Evolutionary conservation across 2,888 invertebrate genomes (phyloP), one percentile per base, ranked within the genome.

Genomic region (Rhagonycha lutea): DNA sequence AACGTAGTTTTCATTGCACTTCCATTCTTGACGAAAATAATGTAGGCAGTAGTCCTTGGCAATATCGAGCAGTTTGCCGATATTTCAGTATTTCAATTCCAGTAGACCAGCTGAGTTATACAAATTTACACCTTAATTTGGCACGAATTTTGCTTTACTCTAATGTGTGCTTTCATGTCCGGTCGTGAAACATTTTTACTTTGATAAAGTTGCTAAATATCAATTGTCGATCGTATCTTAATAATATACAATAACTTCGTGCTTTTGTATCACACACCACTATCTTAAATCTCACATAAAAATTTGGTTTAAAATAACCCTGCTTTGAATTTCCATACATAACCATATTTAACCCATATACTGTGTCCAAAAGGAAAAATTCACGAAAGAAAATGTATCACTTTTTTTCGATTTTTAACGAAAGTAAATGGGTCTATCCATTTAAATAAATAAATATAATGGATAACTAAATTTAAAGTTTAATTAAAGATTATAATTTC

Each of bases 51-150:
- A 75, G 75, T 69, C 78, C 78, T 78, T 78, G 78, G 78, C 70
- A 75, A 73, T 78, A 78, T 78, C 76, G 78, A 78, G 74, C 78
- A 78, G 78, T 78, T 78, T 78, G 73, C 78, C 78, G 74, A 78
- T 76, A 78, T 76, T 73, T 69, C 74, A 73, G 73, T 62, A 67
- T 70, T 74, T 68, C 74, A 73, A 71, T 68, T 73, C 75, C 61
- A 76, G 78, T 75, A 62, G 78, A 70, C 76, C 78, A 75, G 76
- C 61, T 67, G 76, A 78, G 62, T 76, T 67, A 3, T 65, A 47
- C n/a, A n/a, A 47, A 47, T 65, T 65, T 24, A 24, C 63, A 65
- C 63, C 14, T 68, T 68, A 68, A 68, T 26, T 29, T 68, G 12
- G 29, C 18, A 68, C 14, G 29, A 68, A 12, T 68, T 32, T 68